phyloP scores from a whole-genome alignment of 2,888 invertebrate genomes.

The Plagiodera versicolora region DNA sequence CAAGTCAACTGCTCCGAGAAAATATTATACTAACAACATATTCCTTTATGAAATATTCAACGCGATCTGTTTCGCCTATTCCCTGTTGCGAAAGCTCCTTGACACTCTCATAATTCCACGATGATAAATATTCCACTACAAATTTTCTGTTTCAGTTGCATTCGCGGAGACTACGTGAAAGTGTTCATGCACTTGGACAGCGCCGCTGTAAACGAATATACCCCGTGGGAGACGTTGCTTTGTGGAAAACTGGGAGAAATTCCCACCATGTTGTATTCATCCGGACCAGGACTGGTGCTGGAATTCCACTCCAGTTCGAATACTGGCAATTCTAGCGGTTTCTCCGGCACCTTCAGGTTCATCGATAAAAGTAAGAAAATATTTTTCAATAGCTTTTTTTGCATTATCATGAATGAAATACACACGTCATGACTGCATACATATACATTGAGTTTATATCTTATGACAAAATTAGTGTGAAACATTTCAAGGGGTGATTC shows the following conservation, averaged over 20 bases:
- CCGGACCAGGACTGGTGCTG: constrained; percentile 71
- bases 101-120: constrained; percentile 15
- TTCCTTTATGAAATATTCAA: constrained; percentile 16
- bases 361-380: constrained; percentile 71
- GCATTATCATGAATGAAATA: too few species aligned
- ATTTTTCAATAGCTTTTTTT: not conserved
- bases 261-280: constrained; percentile 74
- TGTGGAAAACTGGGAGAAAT: constrained; percentile 71
- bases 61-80: constrained; percentile 14
- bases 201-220: constrained; percentile 72
- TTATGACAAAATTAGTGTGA: too few species aligned
- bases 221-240: constrained; percentile 72
- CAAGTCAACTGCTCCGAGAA: too few species aligned
- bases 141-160: constrained; percentile 65
- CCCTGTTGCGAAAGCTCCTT: constrained; percentile 18
- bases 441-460: too few species aligned
- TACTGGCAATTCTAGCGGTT: constrained; percentile 66
- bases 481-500: too few species aligned
- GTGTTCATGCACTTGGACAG: constrained; percentile 76
- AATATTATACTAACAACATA: constrained; percentile 5
- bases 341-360: constrained; percentile 75
- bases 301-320: constrained; percentile 69
- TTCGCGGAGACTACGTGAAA: constrained; percentile 74
- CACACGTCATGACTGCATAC: too few species aligned
- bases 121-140: constrained; percentile 17